A percentile compares a stretch with the other conserved stretches of the same genome.
Conservation (phyloP, 2,888 invertebrate genomes). For the Epirrita christyi region DNA sequence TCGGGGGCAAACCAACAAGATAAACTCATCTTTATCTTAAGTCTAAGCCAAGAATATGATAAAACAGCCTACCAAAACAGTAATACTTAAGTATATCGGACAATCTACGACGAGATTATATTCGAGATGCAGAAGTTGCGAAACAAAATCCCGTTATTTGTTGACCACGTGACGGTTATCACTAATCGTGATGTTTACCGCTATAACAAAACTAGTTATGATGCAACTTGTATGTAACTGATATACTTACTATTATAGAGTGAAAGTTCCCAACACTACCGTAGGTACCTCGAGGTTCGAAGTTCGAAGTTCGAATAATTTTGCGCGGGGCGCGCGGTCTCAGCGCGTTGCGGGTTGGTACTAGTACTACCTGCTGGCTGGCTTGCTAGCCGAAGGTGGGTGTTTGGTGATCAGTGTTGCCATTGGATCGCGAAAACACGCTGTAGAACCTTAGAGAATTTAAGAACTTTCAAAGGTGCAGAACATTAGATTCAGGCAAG, state of each 20-base stretch:
- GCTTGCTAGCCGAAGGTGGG: no score
- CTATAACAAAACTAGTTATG: conserved; percentile 23
- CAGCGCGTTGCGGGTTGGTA: no score
- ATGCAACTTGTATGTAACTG: conserved; percentile 25
- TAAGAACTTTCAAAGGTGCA: no score
- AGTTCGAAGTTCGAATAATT: conserved; percentile 30
- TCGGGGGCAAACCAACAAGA: conserved; percentile 10
- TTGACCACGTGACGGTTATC: conserved; percentile 28
- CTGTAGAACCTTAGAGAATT: no score
- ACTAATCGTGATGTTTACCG: no score
- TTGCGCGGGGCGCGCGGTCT: conserved; percentile 31
- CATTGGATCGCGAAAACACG: no score
- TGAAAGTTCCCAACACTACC: conserved; percentile 37
- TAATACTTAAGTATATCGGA: no score
- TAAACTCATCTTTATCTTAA: conserved; percentile 15
- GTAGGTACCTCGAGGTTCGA: conserved; percentile 4
- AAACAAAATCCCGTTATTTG: conserved; percentile 26
- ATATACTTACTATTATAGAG: conserved; percentile 11
- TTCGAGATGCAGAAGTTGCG: conserved; percentile 19
- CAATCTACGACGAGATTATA: conserved; percentile 2
- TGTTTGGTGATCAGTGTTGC: no score
- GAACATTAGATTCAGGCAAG: no score
- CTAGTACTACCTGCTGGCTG: no score
- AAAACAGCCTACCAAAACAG: conserved; percentile 11
- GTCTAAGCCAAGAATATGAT: conserved; percentile 21